Base-by-base conservation (phyloP, 2,113 vertebrate genomes). In the Aepyceros melampus region DNA sequence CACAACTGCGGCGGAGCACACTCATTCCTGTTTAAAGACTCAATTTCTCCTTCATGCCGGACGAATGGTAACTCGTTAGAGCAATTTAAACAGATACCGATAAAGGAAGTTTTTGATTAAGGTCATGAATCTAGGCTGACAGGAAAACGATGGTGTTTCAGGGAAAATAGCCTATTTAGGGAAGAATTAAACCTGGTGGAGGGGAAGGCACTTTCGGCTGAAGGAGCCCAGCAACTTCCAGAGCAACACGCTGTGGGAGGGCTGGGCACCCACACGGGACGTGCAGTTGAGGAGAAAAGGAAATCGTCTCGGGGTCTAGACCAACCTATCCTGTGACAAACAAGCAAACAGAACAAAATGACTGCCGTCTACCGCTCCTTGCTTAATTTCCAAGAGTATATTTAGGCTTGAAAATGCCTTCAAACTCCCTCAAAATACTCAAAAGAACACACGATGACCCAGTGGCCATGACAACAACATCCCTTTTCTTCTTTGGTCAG, bases 91-190 rank as follows among this genome's bases (percentile, higher is more conserved):
- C 95, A 97, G 95, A 98, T 78, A 97, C 88, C 21, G 4, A 97
- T 97, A 98, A 97, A 91, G 94, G 97, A 97, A 97, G 64, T 91
- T 49, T 93, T 89, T 97, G 82, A 98, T 87, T 97, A 95, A 98
- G 71, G 96, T 92, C 97, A 98, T 98, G 98, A 96, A 98, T 98
- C 97, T 98, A 53, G 55, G 85, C 79, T 97, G 98, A 97, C 96
- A 98, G 94, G 62, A 97, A 97, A 97, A 95, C 56, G 0, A 98
- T 96, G 86, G 79, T 67, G 60, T 95, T 96, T 95, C 95, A 87
- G 58, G 92, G 93, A 83, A 87, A 96, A 97, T 2, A 95, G 91
- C 40, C 96, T 91, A 93, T 40, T 94, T 95, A 98, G 89, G 53
- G 58, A 94, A 95, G 79, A 97, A 96, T 95, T 94, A 97, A 91